Evolutionary conservation across 2,797 vertebrate genomes (phyloP).

Genomic region (Anguilla anguilla): DNA sequence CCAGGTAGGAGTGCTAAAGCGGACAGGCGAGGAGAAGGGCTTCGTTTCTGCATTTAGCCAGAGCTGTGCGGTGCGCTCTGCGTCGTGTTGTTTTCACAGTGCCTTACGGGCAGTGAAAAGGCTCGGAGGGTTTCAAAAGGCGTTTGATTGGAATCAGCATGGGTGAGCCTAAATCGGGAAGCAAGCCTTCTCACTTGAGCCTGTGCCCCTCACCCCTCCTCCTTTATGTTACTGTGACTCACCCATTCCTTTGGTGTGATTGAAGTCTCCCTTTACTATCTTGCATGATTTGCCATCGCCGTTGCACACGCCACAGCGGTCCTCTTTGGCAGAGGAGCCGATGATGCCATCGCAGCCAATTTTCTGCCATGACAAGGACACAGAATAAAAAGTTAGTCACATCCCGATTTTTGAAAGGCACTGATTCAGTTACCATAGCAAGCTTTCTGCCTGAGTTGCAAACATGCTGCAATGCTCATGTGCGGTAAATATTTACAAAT

Average conservation of each 20-base stretch:
- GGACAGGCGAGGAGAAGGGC: background rate
- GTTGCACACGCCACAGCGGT: conserved; percentile 89
- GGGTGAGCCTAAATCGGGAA: background rate
- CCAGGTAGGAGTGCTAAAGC: background rate
- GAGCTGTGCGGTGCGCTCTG: background rate
- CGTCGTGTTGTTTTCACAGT: background rate
- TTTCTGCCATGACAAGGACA: conserved; percentile 71
- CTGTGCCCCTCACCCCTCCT: background rate
- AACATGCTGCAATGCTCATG: background rate
- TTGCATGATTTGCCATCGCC: conserved; percentile 92
- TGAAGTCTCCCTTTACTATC: conserved; percentile 94
- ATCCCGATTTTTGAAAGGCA: background rate
- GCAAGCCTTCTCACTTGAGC: background rate
- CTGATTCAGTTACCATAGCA: background rate
- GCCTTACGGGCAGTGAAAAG: background rate
- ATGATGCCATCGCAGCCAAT: conserved; percentile 94
- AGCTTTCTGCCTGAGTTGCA: background rate
- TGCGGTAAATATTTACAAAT: conserved; percentile 16
- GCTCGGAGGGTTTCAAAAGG: background rate
- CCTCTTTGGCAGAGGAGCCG: conserved; percentile 88
- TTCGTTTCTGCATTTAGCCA: background rate
- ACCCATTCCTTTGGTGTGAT: conserved; percentile 92
- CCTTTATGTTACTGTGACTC: conserved; percentile 57
- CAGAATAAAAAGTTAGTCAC: background rate
- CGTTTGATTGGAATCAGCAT: background rate